Base-by-base conservation (phyloP, 2,113 vertebrate genomes). In the Sula dactylatra region DNA sequence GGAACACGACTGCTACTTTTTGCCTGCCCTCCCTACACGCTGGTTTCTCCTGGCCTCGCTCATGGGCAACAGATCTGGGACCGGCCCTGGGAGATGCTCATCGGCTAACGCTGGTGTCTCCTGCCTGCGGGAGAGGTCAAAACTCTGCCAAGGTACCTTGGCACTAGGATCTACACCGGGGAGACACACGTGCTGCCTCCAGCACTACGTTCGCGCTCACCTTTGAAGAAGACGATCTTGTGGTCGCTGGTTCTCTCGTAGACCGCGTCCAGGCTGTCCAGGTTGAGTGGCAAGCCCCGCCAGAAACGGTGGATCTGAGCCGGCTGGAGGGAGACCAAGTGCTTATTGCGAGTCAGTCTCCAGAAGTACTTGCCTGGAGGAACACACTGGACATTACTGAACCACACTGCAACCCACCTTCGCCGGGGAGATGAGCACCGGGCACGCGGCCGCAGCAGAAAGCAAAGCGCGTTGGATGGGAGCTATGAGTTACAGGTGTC, bases 211-310 rank as follows among this genome's bases (percentile, higher is more conserved):
- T 70, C 1, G 6, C 52, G n/a, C 95, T 94, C 97, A 99, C 99
- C 99, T 99, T 99, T 99, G 94, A 99, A 99, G 97, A 99, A 99
- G 69, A 99, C 98, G 4, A 99, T 99, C 96, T 99, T 99, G 95
- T 99, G 99, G 94, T 99, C 99, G 0, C 97, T 98, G 16, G 98
- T 98, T 61, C 99, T 98, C 97, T 99, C 99, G 0, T 99, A 99
- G 19, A 99, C 99, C 0, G 99, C 99, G 0, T 99, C 99, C 97
- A 99, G 98, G 3, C 99, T 97, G 92, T 99, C 99, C 97, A 99
- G 97, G 80, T 99, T 99, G 71, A 97, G 94, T 0, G 99, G 99
- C 44, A 99, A 98, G 21, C 99, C 99, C 66, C 99, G 98, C 99
- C 99, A 99, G 98, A 99, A 99, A 16, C 99, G 99, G 50, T 99